Evolutionary conservation across 2,888 invertebrate species (phyloP).

Genomic region (Bursaphelenchus okinawaensis): DNA sequence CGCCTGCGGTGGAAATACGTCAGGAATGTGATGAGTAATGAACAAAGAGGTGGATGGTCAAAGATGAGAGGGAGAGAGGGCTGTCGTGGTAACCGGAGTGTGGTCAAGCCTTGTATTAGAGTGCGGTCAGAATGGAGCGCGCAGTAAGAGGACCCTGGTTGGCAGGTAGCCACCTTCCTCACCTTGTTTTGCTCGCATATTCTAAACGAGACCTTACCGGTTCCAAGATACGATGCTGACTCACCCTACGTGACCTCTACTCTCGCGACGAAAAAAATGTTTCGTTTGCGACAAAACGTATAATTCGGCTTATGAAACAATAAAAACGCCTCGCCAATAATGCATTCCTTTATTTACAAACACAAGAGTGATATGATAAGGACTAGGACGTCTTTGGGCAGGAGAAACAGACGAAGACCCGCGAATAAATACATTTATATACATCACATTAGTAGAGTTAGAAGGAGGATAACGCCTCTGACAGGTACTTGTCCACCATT

Average conservation of each 20-base stretch:
- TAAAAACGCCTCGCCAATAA: background rate
- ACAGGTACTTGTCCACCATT: background rate
- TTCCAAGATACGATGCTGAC: background rate
- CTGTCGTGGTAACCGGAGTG: background rate
- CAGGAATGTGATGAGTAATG: background rate
- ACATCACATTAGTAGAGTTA: no score
- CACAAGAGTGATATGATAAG: background rate
- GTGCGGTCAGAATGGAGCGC: background rate
- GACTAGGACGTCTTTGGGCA: background rate
- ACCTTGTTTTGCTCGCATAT: background rate
- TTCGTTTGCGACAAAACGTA: background rate
- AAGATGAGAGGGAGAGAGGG: background rate
- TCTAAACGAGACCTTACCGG: background rate
- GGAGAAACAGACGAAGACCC: background rate
- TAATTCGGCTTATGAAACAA: background rate
- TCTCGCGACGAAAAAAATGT: background rate
- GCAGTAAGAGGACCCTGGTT: background rate
- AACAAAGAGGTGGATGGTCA: background rate
- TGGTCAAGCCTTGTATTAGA: background rate
- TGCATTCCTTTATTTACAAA: background rate
- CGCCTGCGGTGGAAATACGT: background rate
- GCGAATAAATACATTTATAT: background rate
- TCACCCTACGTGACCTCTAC: background rate
- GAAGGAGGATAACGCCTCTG: background rate
- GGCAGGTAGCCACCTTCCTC: background rate